A percentile compares a stretch with the other conserved stretches of the same genome.
These are phyloP conservation scores for Halcyon senegalensis DNA, from an alignment of 2,113 vertebrate genomes.

Conservation along the genomic window DNA sequence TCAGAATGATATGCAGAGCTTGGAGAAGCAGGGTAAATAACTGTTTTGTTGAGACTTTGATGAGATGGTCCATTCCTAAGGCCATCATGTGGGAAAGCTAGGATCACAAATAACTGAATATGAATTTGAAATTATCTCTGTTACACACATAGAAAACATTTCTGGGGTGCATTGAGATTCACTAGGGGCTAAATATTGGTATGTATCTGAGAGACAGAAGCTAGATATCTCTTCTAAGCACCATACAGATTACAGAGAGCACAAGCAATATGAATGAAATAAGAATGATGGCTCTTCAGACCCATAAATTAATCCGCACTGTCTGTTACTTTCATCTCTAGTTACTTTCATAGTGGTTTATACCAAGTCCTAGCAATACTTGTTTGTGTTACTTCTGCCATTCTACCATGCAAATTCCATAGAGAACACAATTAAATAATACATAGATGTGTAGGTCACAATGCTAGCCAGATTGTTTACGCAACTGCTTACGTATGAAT, in stretches of 20 bases:
- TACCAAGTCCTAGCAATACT: not conserved
- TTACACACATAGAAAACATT: not conserved
- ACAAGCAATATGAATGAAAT: not conserved
- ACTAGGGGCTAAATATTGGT: not conserved
- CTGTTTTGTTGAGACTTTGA: not conserved
- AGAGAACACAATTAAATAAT: not conserved
- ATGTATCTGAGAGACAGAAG: not conserved
- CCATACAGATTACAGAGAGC: not conserved
- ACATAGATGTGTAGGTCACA: not conserved
- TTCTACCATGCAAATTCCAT: not conserved
- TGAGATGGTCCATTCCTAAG: not conserved
- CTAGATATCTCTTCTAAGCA: not conserved
- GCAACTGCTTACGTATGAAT: not conserved
- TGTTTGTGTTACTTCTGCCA: not conserved
- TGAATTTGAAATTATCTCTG: not conserved
- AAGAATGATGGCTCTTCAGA: not conserved
- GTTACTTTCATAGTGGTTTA: not conserved
- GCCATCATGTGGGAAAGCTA: not conserved
- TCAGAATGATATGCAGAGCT: not conserved
- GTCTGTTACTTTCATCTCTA: not conserved
- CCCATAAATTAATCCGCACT: not conserved
- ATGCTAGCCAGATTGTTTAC: not conserved
- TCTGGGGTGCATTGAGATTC: not conserved
- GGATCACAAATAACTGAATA: not conserved
- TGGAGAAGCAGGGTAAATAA: not conserved